These are phyloP conservation scores for Rhinogobius similis DNA, from an alignment of 2,113 vertebrate genomes.

Conservation along the genomic window DNA sequence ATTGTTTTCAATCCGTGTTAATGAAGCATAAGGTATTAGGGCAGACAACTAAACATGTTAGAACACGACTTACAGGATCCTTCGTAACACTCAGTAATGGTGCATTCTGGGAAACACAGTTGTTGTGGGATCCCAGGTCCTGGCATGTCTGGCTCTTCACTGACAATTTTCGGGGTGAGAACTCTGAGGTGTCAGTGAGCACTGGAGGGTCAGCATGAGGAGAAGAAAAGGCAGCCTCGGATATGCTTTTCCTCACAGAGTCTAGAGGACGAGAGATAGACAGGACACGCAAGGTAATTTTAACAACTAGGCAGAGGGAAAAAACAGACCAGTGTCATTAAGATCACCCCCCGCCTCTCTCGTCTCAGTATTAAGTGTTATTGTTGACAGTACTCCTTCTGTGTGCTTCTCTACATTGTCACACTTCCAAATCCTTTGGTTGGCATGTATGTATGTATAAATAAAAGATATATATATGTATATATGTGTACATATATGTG, in stretches of 20 bases:
- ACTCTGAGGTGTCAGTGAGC: conserved; percentile 26
- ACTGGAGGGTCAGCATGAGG: conserved; percentile 70
- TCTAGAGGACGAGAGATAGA: conserved; percentile 56
- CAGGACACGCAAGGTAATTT: conserved; percentile 16
- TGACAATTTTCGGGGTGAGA: conserved; percentile 66
- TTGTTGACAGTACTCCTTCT: conserved; percentile 17
- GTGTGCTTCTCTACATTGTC: conserved; percentile 40
- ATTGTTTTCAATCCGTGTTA: not conserved
- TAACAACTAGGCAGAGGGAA: conserved; percentile 3
- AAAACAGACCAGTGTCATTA: conserved; percentile 12
- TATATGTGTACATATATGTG: too few species aligned
- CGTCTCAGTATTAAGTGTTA: too few species aligned
- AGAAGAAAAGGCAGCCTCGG: conserved; percentile 78
- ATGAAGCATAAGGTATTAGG: conserved; percentile 14
- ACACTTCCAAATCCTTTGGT: conserved; percentile 44
- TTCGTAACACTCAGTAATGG: conserved; percentile 41
- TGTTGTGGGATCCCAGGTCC: conserved; percentile 71
- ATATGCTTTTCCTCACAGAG: conserved; percentile 82
- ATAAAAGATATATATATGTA: too few species aligned
- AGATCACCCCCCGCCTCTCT: too few species aligned
- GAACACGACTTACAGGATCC: conserved; percentile 47
- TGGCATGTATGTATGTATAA: too few species aligned
- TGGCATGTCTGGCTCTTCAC: conserved; percentile 82
- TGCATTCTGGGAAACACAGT: conserved; percentile 30
- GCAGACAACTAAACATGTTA: conserved; percentile 28